These are phyloP conservation scores for Teleopsis dalmanni DNA, from an alignment of 1,140 invertebrate species.

Conservation along the genomic window DNA sequence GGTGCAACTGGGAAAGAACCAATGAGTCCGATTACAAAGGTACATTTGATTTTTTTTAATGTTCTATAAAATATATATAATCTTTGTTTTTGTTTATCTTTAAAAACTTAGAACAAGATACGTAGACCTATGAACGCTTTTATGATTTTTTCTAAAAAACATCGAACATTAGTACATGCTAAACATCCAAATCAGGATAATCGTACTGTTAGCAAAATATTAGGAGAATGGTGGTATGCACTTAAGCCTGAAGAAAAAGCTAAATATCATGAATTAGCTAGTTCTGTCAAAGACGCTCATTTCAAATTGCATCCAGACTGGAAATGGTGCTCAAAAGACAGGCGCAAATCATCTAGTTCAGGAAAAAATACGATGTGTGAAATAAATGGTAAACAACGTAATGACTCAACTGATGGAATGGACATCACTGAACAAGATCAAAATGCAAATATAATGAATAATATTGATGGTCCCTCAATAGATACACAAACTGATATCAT, in stretches of 20 bases:
- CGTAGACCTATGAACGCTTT: slow-evolving; percentile 98
- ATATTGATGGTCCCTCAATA: slow-evolving; percentile 18
- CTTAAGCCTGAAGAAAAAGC: slow-evolving; percentile 86
- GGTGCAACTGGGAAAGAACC: slow-evolving; percentile 43
- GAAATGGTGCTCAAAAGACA: slow-evolving; percentile 97
- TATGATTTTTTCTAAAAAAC: slow-evolving; percentile 99
- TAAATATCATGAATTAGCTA: slow-evolving; percentile 93
- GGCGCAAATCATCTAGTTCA: slow-evolving; percentile 77
- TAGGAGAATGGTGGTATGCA: slow-evolving; percentile 99
- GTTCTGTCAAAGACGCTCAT: slow-evolving; percentile 97
- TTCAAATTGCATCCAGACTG: slow-evolving; percentile 92
- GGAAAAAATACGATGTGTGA: slow-evolving; percentile 18
- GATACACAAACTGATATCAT: slow-evolving; percentile 39
- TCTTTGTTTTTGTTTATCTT: slow-evolving; percentile 12
- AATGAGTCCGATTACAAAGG: slow-evolving; percentile 58
- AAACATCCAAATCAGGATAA: slow-evolving; percentile 97
- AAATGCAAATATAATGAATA: slow-evolving; percentile 46
- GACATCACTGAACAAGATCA: slow-evolving; percentile 36
- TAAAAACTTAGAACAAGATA: slow-evolving; percentile 63
- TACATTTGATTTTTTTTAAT: slow-evolving; percentile 25
- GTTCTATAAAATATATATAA: not conserved
- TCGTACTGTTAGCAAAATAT: slow-evolving; percentile 96
- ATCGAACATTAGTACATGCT: slow-evolving; percentile 91
- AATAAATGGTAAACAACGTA: slow-evolving; percentile 23
- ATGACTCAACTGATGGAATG: slow-evolving; percentile 41